Conservation (phyloP, 2,113 vertebrate species). For the Heterotis niloticus region DNA sequence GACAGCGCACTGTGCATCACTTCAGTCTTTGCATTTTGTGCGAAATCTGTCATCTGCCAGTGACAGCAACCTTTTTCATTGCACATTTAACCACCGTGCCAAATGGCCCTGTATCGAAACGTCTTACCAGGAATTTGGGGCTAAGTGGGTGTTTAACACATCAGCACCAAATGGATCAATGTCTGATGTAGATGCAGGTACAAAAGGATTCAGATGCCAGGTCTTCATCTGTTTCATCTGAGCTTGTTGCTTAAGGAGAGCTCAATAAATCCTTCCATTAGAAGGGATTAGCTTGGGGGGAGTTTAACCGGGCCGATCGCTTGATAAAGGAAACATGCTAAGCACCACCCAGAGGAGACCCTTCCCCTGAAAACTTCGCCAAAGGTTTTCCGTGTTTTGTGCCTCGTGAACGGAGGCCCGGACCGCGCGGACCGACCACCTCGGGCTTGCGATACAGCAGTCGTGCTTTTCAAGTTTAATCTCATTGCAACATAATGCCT, state of each 20-base stretch:
- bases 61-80: too few species aligned
- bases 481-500: conserved; percentile 36
- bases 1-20: too few species aligned
- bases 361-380: not conserved
- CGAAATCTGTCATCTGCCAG: too few species aligned
- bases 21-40: too few species aligned
- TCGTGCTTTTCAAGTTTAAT: conserved; percentile 34
- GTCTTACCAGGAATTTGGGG: not conserved
- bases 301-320: conserved; percentile 4
- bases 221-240: conserved; percentile 1
- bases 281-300: conserved; percentile 14
- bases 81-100: not conserved
- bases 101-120: not conserved
- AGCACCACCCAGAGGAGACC: not conserved
- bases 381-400: not conserved
- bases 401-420: not conserved
- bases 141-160: not conserved
- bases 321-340: not conserved
- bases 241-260: not conserved
- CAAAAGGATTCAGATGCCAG: not conserved
- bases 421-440: conserved; percentile 28
- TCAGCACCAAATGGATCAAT: not conserved
- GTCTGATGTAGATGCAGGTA: not conserved
- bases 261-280: conserved; percentile 16
- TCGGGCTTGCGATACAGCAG: conserved; percentile 31